Conservation (phyloP, 92 coral and sea anemone genomes). For the Muricea muricata region DNA sequence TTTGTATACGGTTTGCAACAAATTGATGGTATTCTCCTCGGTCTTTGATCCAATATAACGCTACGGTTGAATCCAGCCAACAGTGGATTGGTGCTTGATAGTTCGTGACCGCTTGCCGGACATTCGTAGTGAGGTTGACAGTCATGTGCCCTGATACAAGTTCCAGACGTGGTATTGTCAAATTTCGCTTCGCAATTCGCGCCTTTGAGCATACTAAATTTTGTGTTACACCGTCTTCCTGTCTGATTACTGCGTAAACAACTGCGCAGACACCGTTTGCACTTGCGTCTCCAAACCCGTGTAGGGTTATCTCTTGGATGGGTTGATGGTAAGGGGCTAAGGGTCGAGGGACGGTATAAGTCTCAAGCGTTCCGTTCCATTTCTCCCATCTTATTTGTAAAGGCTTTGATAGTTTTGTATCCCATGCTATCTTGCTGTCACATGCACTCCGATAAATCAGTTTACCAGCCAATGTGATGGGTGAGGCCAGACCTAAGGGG, state of each 20-base stretch:
- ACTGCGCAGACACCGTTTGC: slow-evolving; percentile 37
- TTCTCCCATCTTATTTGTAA: slow-evolving; percentile 56
- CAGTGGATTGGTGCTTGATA: slow-evolving; percentile 30
- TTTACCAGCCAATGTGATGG: slow-evolving; percentile 56
- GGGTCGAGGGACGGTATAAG: slow-evolving; percentile 48
- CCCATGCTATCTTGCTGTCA: too few species aligned
- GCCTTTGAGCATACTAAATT: slow-evolving; percentile 49
- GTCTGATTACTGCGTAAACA: slow-evolving; percentile 57
- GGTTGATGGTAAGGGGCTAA: slow-evolving; percentile 39
- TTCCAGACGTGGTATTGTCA: slow-evolving; percentile 50
- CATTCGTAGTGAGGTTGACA: slow-evolving; percentile 29
- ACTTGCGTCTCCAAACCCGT: slow-evolving; percentile 58
- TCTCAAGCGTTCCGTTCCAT: slow-evolving; percentile 46
- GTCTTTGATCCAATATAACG: slow-evolving; percentile 32
- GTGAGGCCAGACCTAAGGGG: slow-evolving; percentile 65
- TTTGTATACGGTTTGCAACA: slow-evolving; percentile 30
- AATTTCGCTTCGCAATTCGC: slow-evolving; percentile 45
- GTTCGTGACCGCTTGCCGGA: slow-evolving; percentile 23
- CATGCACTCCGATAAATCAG: slow-evolving; percentile 64
- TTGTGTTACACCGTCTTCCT: slow-evolving; percentile 33
- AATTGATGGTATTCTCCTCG: slow-evolving; percentile 17
- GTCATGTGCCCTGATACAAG: slow-evolving; percentile 49
- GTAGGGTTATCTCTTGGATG: slow-evolving; percentile 30
- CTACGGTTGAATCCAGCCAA: slow-evolving; percentile 48
- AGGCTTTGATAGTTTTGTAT: slow-evolving; percentile 47